Conservation (phyloP, 2,113 vertebrate genomes). For the Dermatemys mawii region DNA sequence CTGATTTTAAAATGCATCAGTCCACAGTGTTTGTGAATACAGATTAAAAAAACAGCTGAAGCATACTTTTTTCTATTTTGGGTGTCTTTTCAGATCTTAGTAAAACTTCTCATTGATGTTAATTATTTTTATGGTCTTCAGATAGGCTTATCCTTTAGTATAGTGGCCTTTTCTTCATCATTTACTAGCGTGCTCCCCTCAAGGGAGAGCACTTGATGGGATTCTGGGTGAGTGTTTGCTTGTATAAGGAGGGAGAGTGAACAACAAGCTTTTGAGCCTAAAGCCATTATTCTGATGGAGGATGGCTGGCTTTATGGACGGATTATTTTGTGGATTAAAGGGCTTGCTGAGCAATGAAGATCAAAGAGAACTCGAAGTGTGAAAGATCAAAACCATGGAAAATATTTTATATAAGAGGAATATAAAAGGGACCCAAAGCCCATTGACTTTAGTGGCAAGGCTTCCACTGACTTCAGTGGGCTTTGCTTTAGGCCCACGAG, state of each 20-base stretch:
- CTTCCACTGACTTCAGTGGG: not conserved
- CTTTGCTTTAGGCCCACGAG: not conserved
- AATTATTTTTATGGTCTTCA: not conserved
- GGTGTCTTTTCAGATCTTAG: not conserved
- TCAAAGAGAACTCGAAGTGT: not conserved
- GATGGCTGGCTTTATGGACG: not conserved
- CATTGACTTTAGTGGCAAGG: not conserved
- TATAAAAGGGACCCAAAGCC: not conserved
- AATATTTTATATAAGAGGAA: not conserved
- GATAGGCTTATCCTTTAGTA: not conserved
- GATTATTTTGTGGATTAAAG: not conserved
- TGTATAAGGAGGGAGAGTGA: not conserved
- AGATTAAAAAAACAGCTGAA: not conserved
- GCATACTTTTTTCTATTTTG: not conserved
- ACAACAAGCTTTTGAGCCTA: not conserved
- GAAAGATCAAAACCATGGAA: not conserved
- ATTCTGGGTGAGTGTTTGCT: not conserved
- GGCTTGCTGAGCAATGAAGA: not conserved
- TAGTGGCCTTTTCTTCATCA: not conserved
- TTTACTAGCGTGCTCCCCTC: not conserved
- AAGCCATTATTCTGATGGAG: not conserved
- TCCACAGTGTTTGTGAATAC: not conserved
- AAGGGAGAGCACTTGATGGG: not conserved
- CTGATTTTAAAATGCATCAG: not conserved
- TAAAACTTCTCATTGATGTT: not conserved